phyloP scores from a whole-genome alignment of 2,113 vertebrate genomes.

The Potamarius usumacintae region DNA sequence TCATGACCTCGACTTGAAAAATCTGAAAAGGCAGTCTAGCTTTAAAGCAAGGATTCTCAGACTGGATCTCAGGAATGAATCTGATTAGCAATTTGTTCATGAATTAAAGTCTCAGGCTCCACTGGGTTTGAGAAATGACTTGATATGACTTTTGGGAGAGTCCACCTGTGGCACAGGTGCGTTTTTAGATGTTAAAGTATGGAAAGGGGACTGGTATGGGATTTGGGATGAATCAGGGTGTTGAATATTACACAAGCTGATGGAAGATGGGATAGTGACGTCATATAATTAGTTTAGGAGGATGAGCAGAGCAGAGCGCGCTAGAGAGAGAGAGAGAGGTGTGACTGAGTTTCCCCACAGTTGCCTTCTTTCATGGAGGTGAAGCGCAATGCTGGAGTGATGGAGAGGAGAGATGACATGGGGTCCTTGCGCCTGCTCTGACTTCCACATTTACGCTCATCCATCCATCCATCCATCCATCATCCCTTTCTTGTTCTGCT shows the following conservation, averaged over 20 bases:
- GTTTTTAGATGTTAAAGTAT: background rate
- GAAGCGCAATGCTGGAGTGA: slow-evolving; percentile 5
- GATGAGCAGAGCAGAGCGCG: slow-evolving; percentile 3
- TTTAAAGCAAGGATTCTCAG: too few relatives aligned
- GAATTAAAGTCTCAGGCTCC: background rate
- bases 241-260: background rate
- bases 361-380: slow-evolving; percentile 19
- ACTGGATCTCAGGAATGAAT: background rate
- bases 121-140: background rate
- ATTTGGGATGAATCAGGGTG: too few relatives aligned
- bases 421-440: background rate
- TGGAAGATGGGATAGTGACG: background rate
- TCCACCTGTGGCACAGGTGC: slow-evolving; percentile 4
- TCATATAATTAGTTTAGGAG: background rate
- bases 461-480: background rate
- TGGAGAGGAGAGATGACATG: slow-evolving; percentile 12
- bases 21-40: too few relatives aligned
- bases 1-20: too few relatives aligned
- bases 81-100: background rate
- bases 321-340: background rate
- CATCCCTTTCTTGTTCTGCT: background rate
- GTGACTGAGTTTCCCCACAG: slow-evolving; percentile 4
- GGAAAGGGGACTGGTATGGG: background rate
- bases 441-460: background rate
- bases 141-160: background rate